Evolutionary conservation across 2,113 vertebrate species (phyloP), one percentile per base, ranked within the genome.

Genomic region (Myrmophylax atrothorax): DNA sequence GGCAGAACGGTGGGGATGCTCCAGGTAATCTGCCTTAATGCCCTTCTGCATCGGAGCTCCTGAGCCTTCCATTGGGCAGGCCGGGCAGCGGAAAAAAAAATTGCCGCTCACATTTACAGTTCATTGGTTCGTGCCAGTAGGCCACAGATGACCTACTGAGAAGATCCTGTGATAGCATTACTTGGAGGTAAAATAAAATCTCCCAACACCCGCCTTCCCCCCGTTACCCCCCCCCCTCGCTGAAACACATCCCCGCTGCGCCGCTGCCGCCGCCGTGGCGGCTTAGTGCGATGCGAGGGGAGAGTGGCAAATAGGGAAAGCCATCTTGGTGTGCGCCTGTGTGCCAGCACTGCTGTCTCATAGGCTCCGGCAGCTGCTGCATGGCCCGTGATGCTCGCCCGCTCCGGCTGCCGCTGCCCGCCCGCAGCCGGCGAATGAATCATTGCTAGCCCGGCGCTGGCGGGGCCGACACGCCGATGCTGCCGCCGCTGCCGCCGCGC

Each of bases 11-110:
- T 40, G 40, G 93, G 96, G 96, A 97, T 96, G 94, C 90, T 96
- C 94, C 96, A 95, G 98, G 97, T 98, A 98, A 98, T 98, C 98
- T 92, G 92, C 91, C 80, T 96, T 98, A 97, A 98, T 98, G 96
- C 98, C 97, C 89, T 78, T 97, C 97, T 84, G 98, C 93, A 69
- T 76, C 94, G 92, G 96, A 97, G 97, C 96, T 91, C 73, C 96
- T 31, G 52, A 97, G 97, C 97, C 95, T 94, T 95, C 95, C 82
- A 97, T 95, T 98, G 98, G 98, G 97, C 86, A 44, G 89, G 68
- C 85, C 60, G 63, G 87, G 74, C 81, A 55, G 82, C 5, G 68
- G 4, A 19, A 87, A 84, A 78, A 90, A 84, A 66, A 77, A 79
- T 56, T 47, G 90, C 95, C 84, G 95, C 96, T 88, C 87, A 63